Conservation (phyloP, 2,888 invertebrate genomes). For the Dynastes maya region DNA sequence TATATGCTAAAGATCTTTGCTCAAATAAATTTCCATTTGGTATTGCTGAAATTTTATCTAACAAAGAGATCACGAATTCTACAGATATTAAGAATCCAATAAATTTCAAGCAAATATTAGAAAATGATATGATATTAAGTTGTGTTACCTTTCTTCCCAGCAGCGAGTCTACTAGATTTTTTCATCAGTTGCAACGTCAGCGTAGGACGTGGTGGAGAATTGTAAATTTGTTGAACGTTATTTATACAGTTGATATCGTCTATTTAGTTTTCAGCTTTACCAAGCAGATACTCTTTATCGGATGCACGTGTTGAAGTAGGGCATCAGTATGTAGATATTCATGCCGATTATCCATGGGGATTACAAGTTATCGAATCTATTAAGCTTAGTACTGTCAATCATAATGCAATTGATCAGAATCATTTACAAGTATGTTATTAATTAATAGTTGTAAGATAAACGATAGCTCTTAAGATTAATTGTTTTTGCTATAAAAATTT, state of each 20-base stretch:
- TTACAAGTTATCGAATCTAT: constrained; percentile 78
- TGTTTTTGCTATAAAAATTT: neutral
- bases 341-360: constrained; percentile 78
- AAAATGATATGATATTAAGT: constrained; percentile 61
- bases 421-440: constrained; percentile 59
- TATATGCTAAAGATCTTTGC: constrained; percentile 66
- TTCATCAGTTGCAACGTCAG: constrained; percentile 83
- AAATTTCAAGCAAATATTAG: constrained; percentile 58
- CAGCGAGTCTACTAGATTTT: constrained; percentile 75
- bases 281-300: constrained; percentile 79
- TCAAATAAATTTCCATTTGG: constrained; percentile 70
- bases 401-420: constrained; percentile 56
- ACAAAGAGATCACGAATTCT: constrained; percentile 48
- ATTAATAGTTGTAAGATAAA: too few relatives aligned
- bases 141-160: constrained; percentile 71
- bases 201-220: constrained; percentile 91
- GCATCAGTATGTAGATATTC: constrained; percentile 75
- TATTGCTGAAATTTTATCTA: constrained; percentile 63
- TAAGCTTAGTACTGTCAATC: constrained; percentile 63
- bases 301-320: constrained; percentile 72
- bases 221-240: constrained; percentile 65
- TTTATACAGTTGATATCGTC: constrained; percentile 17
- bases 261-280: constrained; percentile 79
- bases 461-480: too few relatives aligned
- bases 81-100: constrained; percentile 50